Percentiles rank a stretch among this genome's conserved stretches.
phyloP scores from a whole-genome alignment of 2,797 vertebrate genomes.

The Crypturellus tataupa region DNA sequence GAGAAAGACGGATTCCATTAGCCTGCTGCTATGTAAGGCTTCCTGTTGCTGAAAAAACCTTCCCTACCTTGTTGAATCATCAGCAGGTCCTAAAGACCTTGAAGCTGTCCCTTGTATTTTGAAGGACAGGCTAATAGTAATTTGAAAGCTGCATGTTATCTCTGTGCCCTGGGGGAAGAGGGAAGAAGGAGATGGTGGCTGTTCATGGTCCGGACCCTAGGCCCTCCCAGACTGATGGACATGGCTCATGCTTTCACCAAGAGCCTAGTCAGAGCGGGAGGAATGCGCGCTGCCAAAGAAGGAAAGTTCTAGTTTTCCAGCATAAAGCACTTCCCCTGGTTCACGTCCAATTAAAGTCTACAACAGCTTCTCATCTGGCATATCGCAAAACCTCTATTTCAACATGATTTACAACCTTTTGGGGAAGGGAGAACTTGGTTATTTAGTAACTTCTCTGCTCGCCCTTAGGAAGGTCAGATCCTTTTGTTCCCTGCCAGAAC shows the following conservation, averaged over 20 bases:
- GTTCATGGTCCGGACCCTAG: background rate
- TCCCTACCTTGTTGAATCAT: rapidly evolving
- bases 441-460: conserved; percentile 75
- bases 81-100: background rate
- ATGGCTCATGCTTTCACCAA: background rate
- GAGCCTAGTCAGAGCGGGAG: rapidly evolving
- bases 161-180: too few relatives aligned
- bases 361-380: conserved; percentile 71
- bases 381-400: conserved; percentile 70
- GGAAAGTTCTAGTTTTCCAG: background rate
- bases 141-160: background rate
- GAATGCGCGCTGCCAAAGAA: background rate
- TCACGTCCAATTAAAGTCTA: conserved; percentile 66
- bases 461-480: conserved; percentile 70
- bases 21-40: too few relatives aligned
- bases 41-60: too few relatives aligned
- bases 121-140: rapidly evolving
- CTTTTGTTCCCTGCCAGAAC: conserved; percentile 66
- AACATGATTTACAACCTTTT: conserved; percentile 78
- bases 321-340: conserved; percentile 42
- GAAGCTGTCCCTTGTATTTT: background rate
- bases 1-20: too few relatives aligned
- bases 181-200: background rate
- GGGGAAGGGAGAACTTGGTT: conserved; percentile 70
- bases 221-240: rapidly evolving